Conservation (phyloP, 2,797 vertebrate genomes). For the Australoheros facetus region DNA sequence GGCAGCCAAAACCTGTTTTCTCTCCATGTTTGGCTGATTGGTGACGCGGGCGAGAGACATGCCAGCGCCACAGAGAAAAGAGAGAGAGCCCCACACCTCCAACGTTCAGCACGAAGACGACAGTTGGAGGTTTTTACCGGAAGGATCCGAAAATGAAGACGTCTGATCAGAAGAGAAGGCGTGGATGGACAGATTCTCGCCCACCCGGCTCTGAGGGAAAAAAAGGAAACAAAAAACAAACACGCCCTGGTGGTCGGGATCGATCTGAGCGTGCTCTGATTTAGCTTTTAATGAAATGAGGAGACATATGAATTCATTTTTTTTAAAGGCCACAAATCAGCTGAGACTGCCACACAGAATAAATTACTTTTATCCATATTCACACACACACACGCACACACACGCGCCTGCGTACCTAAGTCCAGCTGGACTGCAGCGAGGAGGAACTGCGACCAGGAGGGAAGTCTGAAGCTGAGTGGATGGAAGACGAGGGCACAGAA, state of each 20-base stretch:
- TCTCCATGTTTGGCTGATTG: conserved; percentile 15
- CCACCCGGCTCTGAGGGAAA: neutral
- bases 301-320: conserved; percentile 63
- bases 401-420: neutral
- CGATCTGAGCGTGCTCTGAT: conserved; percentile 38
- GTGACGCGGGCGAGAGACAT: conserved; percentile 35
- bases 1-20: conserved; percentile 22
- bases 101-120: neutral
- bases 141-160: neutral
- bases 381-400: conserved; percentile 16
- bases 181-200: conserved; percentile 17
- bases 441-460: neutral
- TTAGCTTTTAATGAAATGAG: conserved; percentile 73
- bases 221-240: conserved; percentile 1
- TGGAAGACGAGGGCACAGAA: neutral
- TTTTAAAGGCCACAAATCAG: conserved; percentile 65
- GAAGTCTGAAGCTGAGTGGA: neutral
- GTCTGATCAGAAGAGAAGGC: conserved; percentile 11
- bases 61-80: conserved; percentile 12
- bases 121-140: conserved; percentile 1
- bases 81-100: neutral
- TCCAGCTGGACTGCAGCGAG: neutral
- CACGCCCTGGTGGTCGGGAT: conserved; percentile 28
- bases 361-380: conserved; percentile 42
- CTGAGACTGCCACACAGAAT: conserved; percentile 47